Percentiles rank a stretch among this genome's conserved stretches.
Evolutionary conservation across 1,140 invertebrate species (phyloP).

Genomic region (Cardiocondyla obscurior): DNA sequence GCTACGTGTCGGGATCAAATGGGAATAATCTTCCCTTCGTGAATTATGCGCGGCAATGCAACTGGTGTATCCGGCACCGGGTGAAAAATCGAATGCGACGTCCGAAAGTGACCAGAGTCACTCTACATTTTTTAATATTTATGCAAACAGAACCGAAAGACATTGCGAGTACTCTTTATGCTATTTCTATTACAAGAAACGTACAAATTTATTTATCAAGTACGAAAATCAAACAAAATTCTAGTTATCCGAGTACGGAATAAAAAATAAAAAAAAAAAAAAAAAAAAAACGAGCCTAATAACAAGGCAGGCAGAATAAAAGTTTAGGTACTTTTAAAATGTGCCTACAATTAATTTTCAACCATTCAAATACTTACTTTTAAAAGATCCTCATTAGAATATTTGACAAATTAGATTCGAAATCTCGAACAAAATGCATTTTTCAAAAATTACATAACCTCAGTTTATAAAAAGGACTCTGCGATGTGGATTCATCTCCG

Average conservation of each 20-base stretch:
- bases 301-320: background rate
- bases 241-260: too few relatives aligned
- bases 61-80: background rate
- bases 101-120: background rate
- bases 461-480: background rate
- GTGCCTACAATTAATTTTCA: too few relatives aligned
- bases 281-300: background rate
- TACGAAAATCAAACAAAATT: background rate
- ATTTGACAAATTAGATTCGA: background rate
- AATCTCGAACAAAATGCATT: background rate
- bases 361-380: too few relatives aligned
- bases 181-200: too few relatives aligned
- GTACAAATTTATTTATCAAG: too few relatives aligned
- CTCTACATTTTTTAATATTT: background rate
- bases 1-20: background rate
- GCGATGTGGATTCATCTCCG: background rate
- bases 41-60: constrained; percentile 26
- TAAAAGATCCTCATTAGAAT: background rate
- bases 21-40: background rate
- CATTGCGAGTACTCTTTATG: too few relatives aligned
- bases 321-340: background rate
- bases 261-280: background rate
- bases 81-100: background rate
- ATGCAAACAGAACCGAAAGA: background rate
- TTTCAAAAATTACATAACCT: background rate